Base-by-base conservation (phyloP, 1,140 invertebrate genomes). In the Pseudomyrmex dendroicus region DNA sequence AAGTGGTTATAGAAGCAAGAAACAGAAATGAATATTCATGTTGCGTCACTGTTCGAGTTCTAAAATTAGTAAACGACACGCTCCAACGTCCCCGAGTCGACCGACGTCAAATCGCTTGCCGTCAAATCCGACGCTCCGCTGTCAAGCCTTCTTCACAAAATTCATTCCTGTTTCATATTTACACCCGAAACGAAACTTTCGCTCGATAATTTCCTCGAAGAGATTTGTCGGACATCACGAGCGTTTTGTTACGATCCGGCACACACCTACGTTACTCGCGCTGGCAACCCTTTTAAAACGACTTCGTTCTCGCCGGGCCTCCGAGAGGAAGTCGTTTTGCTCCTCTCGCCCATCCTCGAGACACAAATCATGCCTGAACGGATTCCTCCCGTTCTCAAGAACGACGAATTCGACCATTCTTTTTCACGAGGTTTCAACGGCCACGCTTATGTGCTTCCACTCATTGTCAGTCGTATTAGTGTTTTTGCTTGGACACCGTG, bases 331-430 rank as follows among this genome's bases (percentile, higher is more conserved):
- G 61, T 73, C 68, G 35, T 82, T 73, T 73, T 73, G 61, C 83
- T 73, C 62, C 12, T 59, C 63, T 52, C 35, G 22, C 52, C 9
- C 54, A 48, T 62, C 62, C 73, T 48, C 66, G 74, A 66, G 76
- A 86, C 84, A 88, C 84, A 73, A 88, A 86, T 88, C 83, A 82
- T 80, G 73, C 63, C 62, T 44, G 50, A 83, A 83, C 20, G 74
- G 64, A 74, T 59, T 77, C 74, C 83, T 68, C 72, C 83, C 59
- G 73, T n/a, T 83, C 52, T 83, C 50, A 44, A 83, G 50, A 67
- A 63, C 61, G 72, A 84, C 84, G 77, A 89, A 89, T 89, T 84
- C 70, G 57, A 50, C 59, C 68, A 35, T 73, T n/a, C 68, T 82
- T 46, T 73, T 82, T 82, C 77, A 82, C 9, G 57, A 73, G 57